phyloP scores from a whole-genome alignment of 1,140 invertebrate species.

The Drosophila bifasciata region DNA sequence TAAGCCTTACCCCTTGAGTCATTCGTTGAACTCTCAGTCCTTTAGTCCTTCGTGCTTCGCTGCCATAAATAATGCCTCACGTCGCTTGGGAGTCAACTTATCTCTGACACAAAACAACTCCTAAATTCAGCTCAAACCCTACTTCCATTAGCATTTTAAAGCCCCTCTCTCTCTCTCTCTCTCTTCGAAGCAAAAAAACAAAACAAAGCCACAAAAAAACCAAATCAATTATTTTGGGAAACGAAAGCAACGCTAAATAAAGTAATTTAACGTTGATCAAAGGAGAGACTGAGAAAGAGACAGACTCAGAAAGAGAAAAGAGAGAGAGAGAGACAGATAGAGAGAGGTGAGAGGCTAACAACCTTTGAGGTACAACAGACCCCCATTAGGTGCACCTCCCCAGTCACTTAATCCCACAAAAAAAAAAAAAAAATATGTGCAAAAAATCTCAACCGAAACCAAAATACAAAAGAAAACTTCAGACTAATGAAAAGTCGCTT shows the following conservation, averaged over 20 bases:
- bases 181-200: too few relatives aligned
- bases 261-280: constrained; percentile 54
- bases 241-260: constrained; percentile 45
- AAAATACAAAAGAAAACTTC: constrained; percentile 50
- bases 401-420: constrained; percentile 53
- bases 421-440: constrained; percentile 55
- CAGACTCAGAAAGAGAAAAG: background rate
- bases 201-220: constrained; percentile 11
- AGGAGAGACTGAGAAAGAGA: background rate
- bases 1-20: too few relatives aligned
- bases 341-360: constrained; percentile 12
- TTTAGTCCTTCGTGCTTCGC: constrained; percentile 12
- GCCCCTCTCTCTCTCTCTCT: background rate
- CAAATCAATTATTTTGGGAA: constrained; percentile 63
- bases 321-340: background rate
- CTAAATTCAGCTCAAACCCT: constrained; percentile 16
- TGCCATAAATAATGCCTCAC: constrained; percentile 17
- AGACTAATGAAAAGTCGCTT: constrained; percentile 78
- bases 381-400: constrained; percentile 29
- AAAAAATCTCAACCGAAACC: constrained; percentile 44
- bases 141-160: constrained; percentile 41
- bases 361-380: constrained; percentile 17
- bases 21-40: too few relatives aligned
- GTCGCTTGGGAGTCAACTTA: constrained; percentile 7
- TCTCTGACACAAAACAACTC: constrained; percentile 23